Evolutionary conservation across 2,797 vertebrate genomes (phyloP).

Genomic region (Helicolenus hilgendorfi): DNA sequence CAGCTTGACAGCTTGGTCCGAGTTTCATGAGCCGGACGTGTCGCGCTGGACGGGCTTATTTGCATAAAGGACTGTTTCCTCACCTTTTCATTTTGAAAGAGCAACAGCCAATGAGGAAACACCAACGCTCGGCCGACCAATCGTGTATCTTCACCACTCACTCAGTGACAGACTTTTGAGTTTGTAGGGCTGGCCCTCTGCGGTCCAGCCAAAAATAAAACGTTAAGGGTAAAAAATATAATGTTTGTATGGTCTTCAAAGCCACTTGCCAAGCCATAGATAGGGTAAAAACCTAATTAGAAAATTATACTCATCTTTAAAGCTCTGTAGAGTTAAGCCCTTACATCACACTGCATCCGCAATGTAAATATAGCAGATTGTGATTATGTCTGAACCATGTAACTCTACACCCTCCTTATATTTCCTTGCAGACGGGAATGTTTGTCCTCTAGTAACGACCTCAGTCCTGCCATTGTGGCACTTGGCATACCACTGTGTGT

Average conservation of each 20-base stretch:
- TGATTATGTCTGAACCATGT: conserved; percentile 21
- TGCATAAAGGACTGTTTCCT: no score
- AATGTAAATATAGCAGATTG: conserved; percentile 37
- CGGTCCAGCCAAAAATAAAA: neutral
- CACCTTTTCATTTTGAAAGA: no score
- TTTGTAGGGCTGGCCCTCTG: no score
- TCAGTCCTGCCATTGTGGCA: conserved; percentile 42
- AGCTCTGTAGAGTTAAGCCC: neutral
- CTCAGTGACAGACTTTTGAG: no score
- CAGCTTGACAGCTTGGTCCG: no score
- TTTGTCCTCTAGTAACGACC: conserved; percentile 29
- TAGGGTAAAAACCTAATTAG: conserved; percentile 13
- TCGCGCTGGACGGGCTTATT: no score
- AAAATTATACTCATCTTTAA: neutral
- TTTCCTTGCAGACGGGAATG: conserved; percentile 15
- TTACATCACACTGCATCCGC: conserved; percentile 17
- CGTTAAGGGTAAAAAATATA: neutral
- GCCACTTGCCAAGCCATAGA: neutral
- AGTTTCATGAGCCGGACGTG: no score
- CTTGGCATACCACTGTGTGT: conserved; percentile 19
- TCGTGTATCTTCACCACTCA: no score
- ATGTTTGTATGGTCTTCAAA: neutral
- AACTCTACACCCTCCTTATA: conserved; percentile 15
- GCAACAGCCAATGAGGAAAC: no score
- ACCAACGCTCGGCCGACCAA: no score